A percentile compares a stretch with the other conserved stretches of the same genome.
These are phyloP conservation scores for Apis laboriosa DNA, from an alignment of 1,140 invertebrate species.

Conservation along the genomic window DNA sequence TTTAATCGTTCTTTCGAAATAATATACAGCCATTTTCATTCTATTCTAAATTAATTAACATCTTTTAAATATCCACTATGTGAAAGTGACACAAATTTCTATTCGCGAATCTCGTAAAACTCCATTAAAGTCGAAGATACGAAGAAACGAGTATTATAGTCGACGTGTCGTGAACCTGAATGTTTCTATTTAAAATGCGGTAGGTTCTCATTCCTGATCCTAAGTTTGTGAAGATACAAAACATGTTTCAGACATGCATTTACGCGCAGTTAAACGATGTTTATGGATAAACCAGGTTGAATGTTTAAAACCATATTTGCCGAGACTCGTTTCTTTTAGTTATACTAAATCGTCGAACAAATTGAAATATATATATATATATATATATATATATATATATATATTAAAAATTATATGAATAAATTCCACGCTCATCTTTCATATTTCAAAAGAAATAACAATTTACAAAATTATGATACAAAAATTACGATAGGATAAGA, in stretches of 20 bases:
- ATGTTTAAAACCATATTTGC: conserved; percentile 43
- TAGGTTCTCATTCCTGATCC: not conserved
- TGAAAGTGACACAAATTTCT: not conserved
- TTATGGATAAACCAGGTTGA: conserved; percentile 47
- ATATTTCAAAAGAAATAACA: too few species aligned
- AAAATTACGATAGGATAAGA: too few species aligned
- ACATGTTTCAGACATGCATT: conserved; percentile 32
- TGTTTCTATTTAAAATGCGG: conserved; percentile 1
- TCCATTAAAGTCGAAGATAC: conserved; percentile 23
- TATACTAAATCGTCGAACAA: too few species aligned
- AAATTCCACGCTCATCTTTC: too few species aligned
- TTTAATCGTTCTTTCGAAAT: too few species aligned
- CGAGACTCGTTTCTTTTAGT: not conserved
- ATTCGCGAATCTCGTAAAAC: not conserved
- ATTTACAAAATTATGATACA: too few species aligned
- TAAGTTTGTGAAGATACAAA: conserved; percentile 38
- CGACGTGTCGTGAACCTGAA: conserved; percentile 26
- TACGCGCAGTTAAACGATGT: conserved; percentile 41
- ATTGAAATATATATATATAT: too few species aligned
- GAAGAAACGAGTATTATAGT: conserved; percentile 14
- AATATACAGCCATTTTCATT: not conserved
- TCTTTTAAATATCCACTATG: not conserved
- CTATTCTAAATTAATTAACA: not conserved
- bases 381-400: too few species aligned
- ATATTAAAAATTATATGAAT: too few species aligned